These are phyloP conservation scores for Ectemnius lituratus DNA, from an alignment of 2,888 invertebrate species.

Conservation along the genomic window DNA sequence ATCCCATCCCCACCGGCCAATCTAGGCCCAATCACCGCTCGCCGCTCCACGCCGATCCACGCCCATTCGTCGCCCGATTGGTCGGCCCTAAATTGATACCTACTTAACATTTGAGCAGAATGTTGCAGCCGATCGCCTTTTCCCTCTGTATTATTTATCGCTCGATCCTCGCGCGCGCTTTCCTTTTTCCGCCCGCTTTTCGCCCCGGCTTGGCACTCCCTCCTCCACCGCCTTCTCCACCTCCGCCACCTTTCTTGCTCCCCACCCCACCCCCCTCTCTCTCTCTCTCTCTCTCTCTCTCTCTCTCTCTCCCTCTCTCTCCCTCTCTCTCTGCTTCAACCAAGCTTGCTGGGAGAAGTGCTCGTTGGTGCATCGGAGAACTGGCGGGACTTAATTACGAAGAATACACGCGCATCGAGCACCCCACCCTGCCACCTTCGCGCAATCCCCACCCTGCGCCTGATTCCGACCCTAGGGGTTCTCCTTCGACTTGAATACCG, in stretches of 20 bases:
- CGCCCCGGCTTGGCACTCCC: conserved; percentile 25
- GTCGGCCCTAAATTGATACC: conserved; percentile 74
- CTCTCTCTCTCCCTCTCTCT: conserved; percentile 13
- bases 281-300: conserved; percentile 53
- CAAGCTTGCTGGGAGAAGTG: conserved; percentile 43
- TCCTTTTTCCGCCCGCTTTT: conserved; percentile 42
- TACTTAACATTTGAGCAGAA: conserved; percentile 77
- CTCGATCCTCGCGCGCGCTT: conserved; percentile 64
- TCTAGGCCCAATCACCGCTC: conserved; percentile 17
- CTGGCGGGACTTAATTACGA: conserved; percentile 76
- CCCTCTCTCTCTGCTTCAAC: not conserved
- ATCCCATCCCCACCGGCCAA: conserved; percentile 54
- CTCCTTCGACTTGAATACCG: not conserved
- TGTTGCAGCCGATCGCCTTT: conserved; percentile 75
- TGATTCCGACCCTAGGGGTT: conserved; percentile 7
- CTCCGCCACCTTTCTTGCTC: no score
- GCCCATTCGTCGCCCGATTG: conserved; percentile 54
- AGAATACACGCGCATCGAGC: conserved; percentile 61
- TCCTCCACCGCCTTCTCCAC: conserved; percentile 33
- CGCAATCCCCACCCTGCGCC: conserved; percentile 11
- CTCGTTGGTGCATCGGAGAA: conserved; percentile 60
- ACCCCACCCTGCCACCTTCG: conserved; percentile 27
- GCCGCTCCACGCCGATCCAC: conserved; percentile 15
- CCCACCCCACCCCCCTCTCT: no score
- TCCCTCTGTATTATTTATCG: conserved; percentile 73